Conservation (phyloP, 2,113 vertebrate species). For the Macroglossus sobrinus region DNA sequence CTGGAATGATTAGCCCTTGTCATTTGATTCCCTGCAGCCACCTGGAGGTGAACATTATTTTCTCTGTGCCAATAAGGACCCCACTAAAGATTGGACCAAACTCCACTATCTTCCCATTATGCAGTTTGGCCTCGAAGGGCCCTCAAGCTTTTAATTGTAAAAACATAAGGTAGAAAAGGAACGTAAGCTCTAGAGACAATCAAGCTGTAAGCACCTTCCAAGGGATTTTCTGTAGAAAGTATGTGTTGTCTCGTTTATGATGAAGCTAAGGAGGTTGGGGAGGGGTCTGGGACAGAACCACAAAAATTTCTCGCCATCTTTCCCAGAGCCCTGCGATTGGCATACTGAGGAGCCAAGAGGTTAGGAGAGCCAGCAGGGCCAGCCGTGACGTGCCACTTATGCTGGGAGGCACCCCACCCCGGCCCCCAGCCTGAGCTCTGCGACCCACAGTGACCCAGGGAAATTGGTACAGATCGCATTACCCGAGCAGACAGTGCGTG, state of each 20-base stretch:
- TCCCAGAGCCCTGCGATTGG: not conserved
- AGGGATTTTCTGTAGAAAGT: not conserved
- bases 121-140: not conserved
- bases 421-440: not conserved
- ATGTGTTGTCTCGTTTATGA: not conserved
- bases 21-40: not conserved
- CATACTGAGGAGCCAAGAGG: not conserved
- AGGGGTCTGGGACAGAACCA: not conserved
- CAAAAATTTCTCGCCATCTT: not conserved
- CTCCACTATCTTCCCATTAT: not conserved
- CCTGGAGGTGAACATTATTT: not conserved
- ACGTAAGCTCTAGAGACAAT: not conserved
- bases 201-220: not conserved
- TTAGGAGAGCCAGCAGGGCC: not conserved
- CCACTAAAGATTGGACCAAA: not conserved
- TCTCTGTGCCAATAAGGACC: not conserved
- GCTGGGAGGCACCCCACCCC: no score
- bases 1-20: not conserved
- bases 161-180: not conserved
- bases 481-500: not conserved
- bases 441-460: not conserved
- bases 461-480: rapidly evolving
- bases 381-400: not conserved
- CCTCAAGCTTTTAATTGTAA: not conserved
- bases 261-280: not conserved